phyloP scores from a whole-genome alignment of 2,797 vertebrate species.

The Euthynnus affinis region DNA sequence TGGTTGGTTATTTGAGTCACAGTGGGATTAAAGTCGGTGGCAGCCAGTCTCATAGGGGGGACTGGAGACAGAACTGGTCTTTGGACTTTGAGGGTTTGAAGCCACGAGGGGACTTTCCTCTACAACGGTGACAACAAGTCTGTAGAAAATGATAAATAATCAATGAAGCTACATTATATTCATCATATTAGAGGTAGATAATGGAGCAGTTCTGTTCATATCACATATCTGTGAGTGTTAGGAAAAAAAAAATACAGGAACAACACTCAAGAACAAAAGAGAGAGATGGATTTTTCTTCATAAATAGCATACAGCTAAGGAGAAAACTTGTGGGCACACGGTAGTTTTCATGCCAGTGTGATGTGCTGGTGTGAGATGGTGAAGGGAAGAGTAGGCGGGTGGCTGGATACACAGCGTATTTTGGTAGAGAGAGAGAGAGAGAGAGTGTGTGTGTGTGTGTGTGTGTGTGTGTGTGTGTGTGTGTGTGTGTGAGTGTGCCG shows the following conservation, averaged over 20 bases:
- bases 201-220: background rate
- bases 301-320: slow-evolving; percentile 8
- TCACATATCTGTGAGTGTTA: background rate
- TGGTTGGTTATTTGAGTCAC: too few relatives aligned
- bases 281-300: background rate
- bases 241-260: background rate
- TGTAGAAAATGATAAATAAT: too few relatives aligned
- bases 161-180: background rate
- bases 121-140: too few relatives aligned
- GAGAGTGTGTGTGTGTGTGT: slow-evolving; percentile 20
- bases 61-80: too few relatives aligned
- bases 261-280: background rate
- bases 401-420: slow-evolving; percentile 43
- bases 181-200: background rate
- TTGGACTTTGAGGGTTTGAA: too few relatives aligned
- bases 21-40: too few relatives aligned
- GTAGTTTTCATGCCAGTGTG: slow-evolving; percentile 42
- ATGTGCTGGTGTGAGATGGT: slow-evolving; percentile 37
- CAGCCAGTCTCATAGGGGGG: too few relatives aligned
- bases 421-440: too few relatives aligned
- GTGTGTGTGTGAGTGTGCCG: slow-evolving; percentile 22
- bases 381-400: slow-evolving; percentile 50
- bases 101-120: too few relatives aligned
- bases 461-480: slow-evolving; percentile 22
- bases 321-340: slow-evolving; percentile 35